A percentile compares a stretch with the other conserved stretches of the same genome.
phyloP scores from a whole-genome alignment of 2,113 vertebrate genomes.

The Lophochroa leadbeateri region DNA sequence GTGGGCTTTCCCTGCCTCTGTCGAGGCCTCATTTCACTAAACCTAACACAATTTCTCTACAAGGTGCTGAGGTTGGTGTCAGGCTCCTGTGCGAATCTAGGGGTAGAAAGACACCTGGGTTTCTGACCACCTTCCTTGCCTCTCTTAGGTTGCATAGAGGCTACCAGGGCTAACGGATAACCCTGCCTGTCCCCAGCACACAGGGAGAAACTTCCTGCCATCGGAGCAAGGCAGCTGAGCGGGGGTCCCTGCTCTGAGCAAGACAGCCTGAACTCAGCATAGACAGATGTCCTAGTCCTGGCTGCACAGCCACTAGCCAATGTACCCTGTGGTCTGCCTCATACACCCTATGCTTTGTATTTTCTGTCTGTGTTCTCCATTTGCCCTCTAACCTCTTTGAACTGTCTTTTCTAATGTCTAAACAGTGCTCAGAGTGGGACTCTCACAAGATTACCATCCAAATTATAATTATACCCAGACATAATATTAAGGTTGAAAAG shows the following conservation, averaged over 20 bases:
- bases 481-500: not conserved
- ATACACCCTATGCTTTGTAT: not conserved
- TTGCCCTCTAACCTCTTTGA: not conserved
- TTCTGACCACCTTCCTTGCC: not conserved
- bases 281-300: not conserved
- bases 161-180: fast-evolving
- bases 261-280: not conserved
- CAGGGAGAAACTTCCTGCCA: not conserved
- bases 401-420: not conserved
- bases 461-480: not conserved
- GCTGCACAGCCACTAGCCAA: not conserved
- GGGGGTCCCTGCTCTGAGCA: not conserved
- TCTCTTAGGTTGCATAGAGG: not conserved
- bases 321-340: not conserved
- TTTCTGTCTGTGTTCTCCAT: not conserved
- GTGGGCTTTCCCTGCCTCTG: not conserved
- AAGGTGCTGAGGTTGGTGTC: not conserved
- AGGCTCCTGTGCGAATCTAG: not conserved
- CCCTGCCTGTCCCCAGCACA: not conserved
- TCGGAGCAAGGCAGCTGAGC: fast-evolving
- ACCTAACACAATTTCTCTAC: not conserved
- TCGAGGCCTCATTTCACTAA: not conserved
- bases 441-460: not conserved
- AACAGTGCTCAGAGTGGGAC: not conserved
- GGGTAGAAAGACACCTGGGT: not conserved